phyloP scores from a whole-genome alignment of 2,113 vertebrate genomes.

The Cavia porcellus region DNA sequence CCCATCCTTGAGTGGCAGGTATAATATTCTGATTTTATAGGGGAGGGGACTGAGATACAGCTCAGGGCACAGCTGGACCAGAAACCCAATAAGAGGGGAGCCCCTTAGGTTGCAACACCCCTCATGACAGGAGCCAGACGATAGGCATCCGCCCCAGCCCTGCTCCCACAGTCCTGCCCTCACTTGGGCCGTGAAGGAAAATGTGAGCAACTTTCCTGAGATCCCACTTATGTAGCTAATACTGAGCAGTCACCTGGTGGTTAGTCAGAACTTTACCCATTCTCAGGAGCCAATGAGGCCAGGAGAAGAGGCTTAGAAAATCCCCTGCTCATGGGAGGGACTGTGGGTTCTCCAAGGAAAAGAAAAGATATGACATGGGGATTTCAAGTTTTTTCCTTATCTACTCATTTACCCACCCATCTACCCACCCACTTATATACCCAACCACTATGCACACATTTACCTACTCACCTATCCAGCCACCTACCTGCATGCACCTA shows the following conservation, averaged over 20 bases:
- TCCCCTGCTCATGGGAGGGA: not conserved
- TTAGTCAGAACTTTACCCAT: not conserved
- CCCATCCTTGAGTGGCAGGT: not conserved
- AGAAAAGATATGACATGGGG: not conserved
- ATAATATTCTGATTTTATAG: not conserved
- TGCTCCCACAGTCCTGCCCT: not conserved
- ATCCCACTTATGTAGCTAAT: not conserved
- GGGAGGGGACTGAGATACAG: slow-evolving; percentile 9
- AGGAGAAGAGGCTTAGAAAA: not conserved
- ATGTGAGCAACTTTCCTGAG: not conserved
- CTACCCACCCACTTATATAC: not conserved
- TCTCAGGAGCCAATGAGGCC: not conserved
- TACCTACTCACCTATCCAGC: not conserved
- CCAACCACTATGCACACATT: not conserved
- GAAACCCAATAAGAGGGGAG: not conserved
- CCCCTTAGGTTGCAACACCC: not conserved
- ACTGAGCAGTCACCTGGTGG: not conserved
- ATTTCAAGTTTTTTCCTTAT: not conserved
- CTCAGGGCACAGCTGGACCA: not conserved
- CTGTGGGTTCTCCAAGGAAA: not conserved
- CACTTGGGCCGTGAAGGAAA: not conserved
- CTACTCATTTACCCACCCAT: not conserved
- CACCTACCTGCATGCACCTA: not conserved
- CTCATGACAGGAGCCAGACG: too few species aligned
- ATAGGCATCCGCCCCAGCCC: not conserved